phyloP scores from a whole-genome alignment of 2,797 vertebrate genomes.

The Sphenopsis melanotis region DNA sequence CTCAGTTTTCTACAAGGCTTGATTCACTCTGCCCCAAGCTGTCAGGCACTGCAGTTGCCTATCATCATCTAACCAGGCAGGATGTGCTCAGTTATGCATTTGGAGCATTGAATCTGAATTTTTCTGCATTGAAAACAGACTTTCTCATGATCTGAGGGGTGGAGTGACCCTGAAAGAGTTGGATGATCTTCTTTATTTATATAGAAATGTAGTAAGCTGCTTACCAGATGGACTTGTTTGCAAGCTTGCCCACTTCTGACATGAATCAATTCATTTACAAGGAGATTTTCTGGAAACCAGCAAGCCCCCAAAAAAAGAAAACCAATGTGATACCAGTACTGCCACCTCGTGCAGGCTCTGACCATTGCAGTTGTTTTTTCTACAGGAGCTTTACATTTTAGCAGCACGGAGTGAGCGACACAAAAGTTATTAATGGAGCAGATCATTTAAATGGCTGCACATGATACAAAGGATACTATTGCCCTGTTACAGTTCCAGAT shows the following conservation, averaged over 20 bases:
- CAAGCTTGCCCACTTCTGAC: constrained; percentile 57
- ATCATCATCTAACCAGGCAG: not conserved
- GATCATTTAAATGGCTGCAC: not conserved
- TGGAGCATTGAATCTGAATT: not conserved
- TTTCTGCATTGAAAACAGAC: constrained; percentile 30
- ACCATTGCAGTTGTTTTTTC: not conserved
- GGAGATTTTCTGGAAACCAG: constrained; percentile 21
- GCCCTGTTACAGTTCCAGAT: not conserved
- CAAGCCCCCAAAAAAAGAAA: not conserved
- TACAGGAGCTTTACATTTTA: not conserved
- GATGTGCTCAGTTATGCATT: not conserved
- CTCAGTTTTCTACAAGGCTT: not conserved
- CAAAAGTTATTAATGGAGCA: not conserved
- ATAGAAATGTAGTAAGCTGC: constrained; percentile 47
- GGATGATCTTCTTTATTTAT: constrained; percentile 53
- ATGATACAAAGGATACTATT: fast-evolving
- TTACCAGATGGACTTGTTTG: constrained; percentile 62
- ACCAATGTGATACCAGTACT: not conserved
- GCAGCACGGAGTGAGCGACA: not conserved
- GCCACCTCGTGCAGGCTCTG: constrained; percentile 39
- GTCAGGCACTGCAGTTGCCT: not conserved
- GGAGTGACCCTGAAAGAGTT: constrained; percentile 28
- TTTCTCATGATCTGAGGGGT: constrained; percentile 37
- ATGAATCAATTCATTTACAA: constrained; percentile 18
- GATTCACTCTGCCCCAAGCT: not conserved